Evolutionary conservation across 2,888 invertebrate species (phyloP).

Genomic region (Tinea semifulvella): DNA sequence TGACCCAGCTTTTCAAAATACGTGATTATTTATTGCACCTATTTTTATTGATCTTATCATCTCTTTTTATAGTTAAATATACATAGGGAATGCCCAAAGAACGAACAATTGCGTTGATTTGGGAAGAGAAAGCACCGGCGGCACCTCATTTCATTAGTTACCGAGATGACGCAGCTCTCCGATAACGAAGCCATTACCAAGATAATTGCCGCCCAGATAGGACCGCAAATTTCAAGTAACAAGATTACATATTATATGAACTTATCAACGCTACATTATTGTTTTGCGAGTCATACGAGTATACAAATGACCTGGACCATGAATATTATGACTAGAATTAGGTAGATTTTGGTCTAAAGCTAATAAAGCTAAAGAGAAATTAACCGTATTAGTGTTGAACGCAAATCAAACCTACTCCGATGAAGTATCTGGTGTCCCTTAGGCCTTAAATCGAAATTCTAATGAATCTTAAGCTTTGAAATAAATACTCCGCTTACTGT

Average conservation of each 20-base stretch:
- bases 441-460: too few relatives aligned
- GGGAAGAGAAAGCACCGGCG: constrained; percentile 30
- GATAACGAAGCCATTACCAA: constrained; percentile 50
- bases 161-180: constrained; percentile 38
- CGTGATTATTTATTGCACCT: too few relatives aligned
- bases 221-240: constrained; percentile 18
- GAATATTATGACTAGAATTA: neutral
- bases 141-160: constrained; percentile 36
- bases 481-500: too few relatives aligned
- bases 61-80: neutral
- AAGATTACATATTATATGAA: neutral
- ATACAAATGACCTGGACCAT: neutral
- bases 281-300: neutral
- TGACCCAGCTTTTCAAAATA: too few relatives aligned
- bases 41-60: neutral
- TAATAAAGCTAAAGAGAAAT: too few relatives aligned
- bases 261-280: neutral
- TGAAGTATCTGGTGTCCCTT: too few relatives aligned
- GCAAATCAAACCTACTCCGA: too few relatives aligned
- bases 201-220: constrained; percentile 39
- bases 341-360: too few relatives aligned
- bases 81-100: neutral
- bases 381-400: too few relatives aligned
- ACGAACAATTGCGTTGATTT: constrained; percentile 22
- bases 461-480: too few relatives aligned